Evolutionary conservation across 2,797 vertebrate species (phyloP).

Genomic region (Rhynchonycteris naso): DNA sequence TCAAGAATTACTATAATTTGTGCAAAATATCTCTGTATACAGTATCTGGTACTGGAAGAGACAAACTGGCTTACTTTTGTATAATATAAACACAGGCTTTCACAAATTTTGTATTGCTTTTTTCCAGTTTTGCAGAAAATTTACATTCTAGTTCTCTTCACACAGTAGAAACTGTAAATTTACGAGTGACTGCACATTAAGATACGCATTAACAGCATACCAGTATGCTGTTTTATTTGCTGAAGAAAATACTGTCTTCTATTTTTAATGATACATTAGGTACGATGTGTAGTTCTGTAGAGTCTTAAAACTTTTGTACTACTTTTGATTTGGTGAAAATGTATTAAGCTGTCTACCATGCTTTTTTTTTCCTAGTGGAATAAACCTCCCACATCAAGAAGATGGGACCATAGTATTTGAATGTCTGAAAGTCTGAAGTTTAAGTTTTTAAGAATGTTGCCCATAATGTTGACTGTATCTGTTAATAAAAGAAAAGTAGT

Average conservation of each 20-base stretch:
- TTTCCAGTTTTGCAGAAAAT: slow-evolving; percentile 87
- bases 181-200: slow-evolving; percentile 82
- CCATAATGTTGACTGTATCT: slow-evolving; percentile 78
- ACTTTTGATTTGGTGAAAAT: slow-evolving; percentile 81
- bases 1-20: slow-evolving; percentile 84
- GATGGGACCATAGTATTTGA: slow-evolving; percentile 86
- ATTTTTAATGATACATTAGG: slow-evolving; percentile 87
- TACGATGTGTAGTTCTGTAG: slow-evolving; percentile 86
- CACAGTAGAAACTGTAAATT: slow-evolving; percentile 85
- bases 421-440: slow-evolving; percentile 78
- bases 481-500: slow-evolving; percentile 79
- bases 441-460: slow-evolving; percentile 80
- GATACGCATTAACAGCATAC: slow-evolving; percentile 85
- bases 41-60: slow-evolving; percentile 82
- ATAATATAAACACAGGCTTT: slow-evolving; percentile 84
- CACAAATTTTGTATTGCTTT: slow-evolving; percentile 89
- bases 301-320: slow-evolving; percentile 85
- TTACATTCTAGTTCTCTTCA: slow-evolving; percentile 83
- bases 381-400: slow-evolving; percentile 74
- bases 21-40: slow-evolving; percentile 63
- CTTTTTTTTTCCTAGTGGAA: slow-evolving; percentile 78
- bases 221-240: slow-evolving; percentile 86
- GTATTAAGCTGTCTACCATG: slow-evolving; percentile 83
- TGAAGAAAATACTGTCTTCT: slow-evolving; percentile 86
- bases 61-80: slow-evolving; percentile 86